Evolutionary conservation across 2,797 vertebrate species (phyloP).

Genomic region (Pipistrellus pipistrellus): DNA sequence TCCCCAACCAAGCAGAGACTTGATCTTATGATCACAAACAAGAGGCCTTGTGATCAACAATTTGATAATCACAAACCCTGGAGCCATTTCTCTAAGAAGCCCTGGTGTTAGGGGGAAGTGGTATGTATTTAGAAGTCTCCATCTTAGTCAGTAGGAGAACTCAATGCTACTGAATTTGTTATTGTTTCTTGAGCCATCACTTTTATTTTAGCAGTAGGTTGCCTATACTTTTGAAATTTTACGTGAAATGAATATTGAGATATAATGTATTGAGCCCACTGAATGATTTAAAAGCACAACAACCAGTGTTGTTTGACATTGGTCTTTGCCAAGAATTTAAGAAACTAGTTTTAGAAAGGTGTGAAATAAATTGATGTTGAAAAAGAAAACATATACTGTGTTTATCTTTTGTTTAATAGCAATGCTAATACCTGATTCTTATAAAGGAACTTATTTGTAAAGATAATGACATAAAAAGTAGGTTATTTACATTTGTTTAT

Average conservation of each 20-base stretch:
- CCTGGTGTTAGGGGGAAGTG: background rate
- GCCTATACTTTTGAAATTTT: background rate
- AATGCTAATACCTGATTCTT: conserved; percentile 5
- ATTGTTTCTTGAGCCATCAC: background rate
- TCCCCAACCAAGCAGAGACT: background rate
- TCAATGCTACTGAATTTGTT: background rate
- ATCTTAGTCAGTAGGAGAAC: background rate
- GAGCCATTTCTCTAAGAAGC: background rate
- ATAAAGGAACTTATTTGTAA: conserved; percentile 20
- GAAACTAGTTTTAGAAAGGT: conserved; percentile 43
- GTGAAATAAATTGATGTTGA: conserved; percentile 40
- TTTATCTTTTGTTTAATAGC: conserved; percentile 29
- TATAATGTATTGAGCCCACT: background rate
- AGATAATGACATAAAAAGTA: background rate
- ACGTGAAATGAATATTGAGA: background rate
- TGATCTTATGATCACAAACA: background rate
- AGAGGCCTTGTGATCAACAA: background rate
- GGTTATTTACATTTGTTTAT: background rate
- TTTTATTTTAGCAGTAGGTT: conserved; percentile 4
- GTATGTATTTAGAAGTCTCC: background rate
- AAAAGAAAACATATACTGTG: background rate
- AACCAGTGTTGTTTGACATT: background rate
- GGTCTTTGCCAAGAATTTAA: conserved; percentile 55
- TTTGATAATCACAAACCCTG: background rate
- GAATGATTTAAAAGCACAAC: conserved; percentile 9